Conservation (phyloP, 2,888 invertebrate species). For the Synergus itoensis region DNA sequence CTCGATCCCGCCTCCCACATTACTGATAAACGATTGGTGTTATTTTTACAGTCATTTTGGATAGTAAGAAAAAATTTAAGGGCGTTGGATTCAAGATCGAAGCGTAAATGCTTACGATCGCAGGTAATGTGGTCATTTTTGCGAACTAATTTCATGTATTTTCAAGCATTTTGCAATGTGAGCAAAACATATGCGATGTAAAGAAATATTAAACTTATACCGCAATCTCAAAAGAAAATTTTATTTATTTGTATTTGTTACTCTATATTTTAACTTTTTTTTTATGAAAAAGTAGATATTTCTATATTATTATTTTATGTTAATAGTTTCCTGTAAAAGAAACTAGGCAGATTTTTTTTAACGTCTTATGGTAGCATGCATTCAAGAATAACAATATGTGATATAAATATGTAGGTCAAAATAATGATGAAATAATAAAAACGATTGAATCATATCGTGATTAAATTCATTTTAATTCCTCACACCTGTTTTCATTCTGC, state of each 20-base stretch:
- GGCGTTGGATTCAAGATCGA: background rate
- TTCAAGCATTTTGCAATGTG: too few species aligned
- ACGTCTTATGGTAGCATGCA: background rate
- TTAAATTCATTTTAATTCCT: conserved; percentile 24
- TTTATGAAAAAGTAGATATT: too few species aligned
- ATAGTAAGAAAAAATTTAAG: background rate
- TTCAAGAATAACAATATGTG: background rate
- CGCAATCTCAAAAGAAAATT: too few species aligned
- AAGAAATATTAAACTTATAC: too few species aligned
- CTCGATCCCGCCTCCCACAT: conserved; percentile 26
- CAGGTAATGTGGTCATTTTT: too few species aligned
- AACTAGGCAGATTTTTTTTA: too few species aligned
- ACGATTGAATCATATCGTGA: background rate
- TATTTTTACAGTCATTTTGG: conserved; percentile 15
- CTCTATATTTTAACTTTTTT: too few species aligned
- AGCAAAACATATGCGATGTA: too few species aligned
- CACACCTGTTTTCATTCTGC: conserved; percentile 20
- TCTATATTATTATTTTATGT: too few species aligned
- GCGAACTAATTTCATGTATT: too few species aligned
- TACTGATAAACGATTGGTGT: conserved; percentile 27
- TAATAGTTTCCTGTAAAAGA: too few species aligned
- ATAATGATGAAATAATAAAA: conserved; percentile 25
- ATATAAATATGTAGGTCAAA: background rate
- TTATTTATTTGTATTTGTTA: too few species aligned
- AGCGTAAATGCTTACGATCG: background rate